Base-by-base conservation (phyloP, 2,888 invertebrate species). In the Drosophila siamana region DNA sequence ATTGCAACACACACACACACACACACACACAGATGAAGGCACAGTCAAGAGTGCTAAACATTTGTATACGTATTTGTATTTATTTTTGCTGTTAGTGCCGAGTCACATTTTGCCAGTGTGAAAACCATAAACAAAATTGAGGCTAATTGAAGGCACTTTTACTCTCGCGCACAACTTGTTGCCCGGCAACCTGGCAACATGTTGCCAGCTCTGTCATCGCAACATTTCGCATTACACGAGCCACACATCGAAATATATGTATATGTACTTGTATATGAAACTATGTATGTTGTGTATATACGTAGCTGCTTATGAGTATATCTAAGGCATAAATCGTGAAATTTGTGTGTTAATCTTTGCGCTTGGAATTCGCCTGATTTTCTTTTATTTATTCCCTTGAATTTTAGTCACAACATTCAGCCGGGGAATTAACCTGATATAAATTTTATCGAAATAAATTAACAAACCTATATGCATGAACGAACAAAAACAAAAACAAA, bases 61-160 rank as follows among this genome's bases (percentile, higher is more conserved):
- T 15, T 59, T 40, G 40, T 54, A 6, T 26, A 6, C 26, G 26
- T 26, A n/a, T 43, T 44, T 26, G 36, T 70, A 56, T 75, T 61
- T 40, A 41, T 56, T 57, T 50, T 65, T 75, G 59, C 24, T 19
- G 56, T 75, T 75, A 75, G 65, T 59, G 75, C 15, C 36, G 46
- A 62, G 69, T 64, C 41, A 47, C 50, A 57, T 57, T 69, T 74
- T 26, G 77, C 15, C 44, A 55, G 65, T 69, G 57, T 73, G 73
- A 69, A 73, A 73, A 74, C 36, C 64, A 56, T 61, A 56, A 51
- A 41, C 60, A 46, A 74, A 82, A 79, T 75, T 54, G 48, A 66
- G 76, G 83, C 68, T 79, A 79, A 79, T 79, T 82, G 83, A 71
- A 65, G 71, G 46, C 71, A 78, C 78, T 82, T 79, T 78, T 78